Evolutionary conservation across 2,797 vertebrate species (phyloP).

Genomic region (Clarias platycephalus): DNA sequence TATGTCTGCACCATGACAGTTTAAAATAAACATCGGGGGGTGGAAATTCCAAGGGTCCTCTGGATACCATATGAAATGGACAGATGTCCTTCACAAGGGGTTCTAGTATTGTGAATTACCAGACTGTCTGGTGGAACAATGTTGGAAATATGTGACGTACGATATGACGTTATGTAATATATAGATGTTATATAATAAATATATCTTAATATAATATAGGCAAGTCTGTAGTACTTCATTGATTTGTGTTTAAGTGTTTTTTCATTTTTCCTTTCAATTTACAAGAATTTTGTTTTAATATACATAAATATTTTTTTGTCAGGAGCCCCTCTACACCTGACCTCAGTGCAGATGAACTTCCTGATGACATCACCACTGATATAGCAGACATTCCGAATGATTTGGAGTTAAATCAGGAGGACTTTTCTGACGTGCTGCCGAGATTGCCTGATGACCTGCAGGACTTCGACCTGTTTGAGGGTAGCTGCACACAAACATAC

Average conservation of each 20-base stretch:
- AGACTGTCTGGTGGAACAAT: neutral
- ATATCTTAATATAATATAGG: too few relatives aligned
- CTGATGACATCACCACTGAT: conserved; percentile 97
- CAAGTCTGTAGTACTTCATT: neutral
- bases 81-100: neutral
- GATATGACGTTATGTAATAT: too few relatives aligned
- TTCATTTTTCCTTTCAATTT: neutral
- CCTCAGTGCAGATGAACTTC: conserved; percentile 94
- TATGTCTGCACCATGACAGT: neutral
- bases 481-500: conserved; percentile 61
- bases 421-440: conserved; percentile 95
- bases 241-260: neutral
- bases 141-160: neutral
- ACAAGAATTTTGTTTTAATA: neutral
- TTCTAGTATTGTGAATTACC: neutral
- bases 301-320: neutral
- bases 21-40: neutral
- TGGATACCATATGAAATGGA: neutral
- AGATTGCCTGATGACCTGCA: conserved; percentile 95
- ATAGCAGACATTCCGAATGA: conserved; percentile 99
- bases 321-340: conserved; percentile 97
- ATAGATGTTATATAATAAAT: too few relatives aligned
- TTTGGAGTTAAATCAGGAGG: conserved; percentile 97
- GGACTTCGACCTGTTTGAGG: conserved; percentile 99
- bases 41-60: neutral